Evolutionary conservation across 2,888 invertebrate genomes (phyloP), one percentile per base, ranked within the genome.

Genomic region (Chaitophorus viminalis): DNA sequence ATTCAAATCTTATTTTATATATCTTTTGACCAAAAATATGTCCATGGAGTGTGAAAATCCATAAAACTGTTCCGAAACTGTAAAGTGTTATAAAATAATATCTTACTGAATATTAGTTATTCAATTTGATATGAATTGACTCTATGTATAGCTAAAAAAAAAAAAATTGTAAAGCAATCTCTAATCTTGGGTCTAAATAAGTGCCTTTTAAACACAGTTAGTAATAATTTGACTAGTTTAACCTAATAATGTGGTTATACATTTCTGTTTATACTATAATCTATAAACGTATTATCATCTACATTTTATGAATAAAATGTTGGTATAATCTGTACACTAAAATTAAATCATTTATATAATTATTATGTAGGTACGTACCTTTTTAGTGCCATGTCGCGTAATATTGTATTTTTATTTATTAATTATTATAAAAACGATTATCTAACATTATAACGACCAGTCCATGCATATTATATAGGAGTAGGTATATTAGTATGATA

Each of bases 141-240:
- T n/a, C n/a, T 36, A 78, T 86, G 29, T 70, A 70, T 77, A 70
- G 46, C 25, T 3, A 39, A 25, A 76, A 46, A 29, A 46, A 21
- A 46, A 84, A 65, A 39, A 76, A n/a, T 74, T 87, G 79, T 87
- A 87, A 87, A 87, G 79, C 86, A 87, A 87, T 87, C 79, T 87
- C 25, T 60, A 72, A 79, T 87, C 86, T 79, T 79, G 86, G 79
- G 86, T 87, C 86, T 87, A 87, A 87, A 79, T 74, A 87, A 87
- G 86, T 87, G 86, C 86, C 86, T 87, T 87, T 79, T 74, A 60
- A 79, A 79, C 74, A 54, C 54, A 72, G 31, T 65, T 87, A 78
- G 77, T 70, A 76, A 76, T 76, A 68, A 76, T 72, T 11, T 77
- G 52, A 52, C 52, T 86, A 65, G 76, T 46, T 77, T 77, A 65